These are phyloP conservation scores for Cephalopachus bancanus DNA, from an alignment of 2,797 vertebrate species.

Conservation along the genomic window DNA sequence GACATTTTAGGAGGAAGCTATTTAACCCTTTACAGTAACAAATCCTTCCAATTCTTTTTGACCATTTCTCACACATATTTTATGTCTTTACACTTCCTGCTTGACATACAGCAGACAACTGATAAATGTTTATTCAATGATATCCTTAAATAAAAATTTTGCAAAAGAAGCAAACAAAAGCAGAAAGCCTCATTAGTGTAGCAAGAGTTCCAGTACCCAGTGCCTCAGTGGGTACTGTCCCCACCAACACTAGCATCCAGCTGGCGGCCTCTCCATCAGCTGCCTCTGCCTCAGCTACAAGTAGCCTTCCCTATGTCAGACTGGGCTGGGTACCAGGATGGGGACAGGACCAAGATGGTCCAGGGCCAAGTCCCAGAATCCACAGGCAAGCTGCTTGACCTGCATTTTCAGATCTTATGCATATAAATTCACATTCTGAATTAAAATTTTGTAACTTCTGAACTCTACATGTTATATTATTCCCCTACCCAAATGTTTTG, in stretches of 20 bases:
- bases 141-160: background rate
- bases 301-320: background rate
- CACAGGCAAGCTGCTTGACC: background rate
- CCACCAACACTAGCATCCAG: accelerated
- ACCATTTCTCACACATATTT: background rate
- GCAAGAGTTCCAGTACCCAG: accelerated
- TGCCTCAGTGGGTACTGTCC: accelerated
- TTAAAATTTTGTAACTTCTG: background rate
- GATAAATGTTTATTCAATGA: background rate
- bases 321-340: background rate
- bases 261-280: background rate
- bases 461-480: background rate
- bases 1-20: background rate
- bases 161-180: background rate
- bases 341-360: background rate
- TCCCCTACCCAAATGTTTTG: background rate
- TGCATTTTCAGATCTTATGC: background rate
- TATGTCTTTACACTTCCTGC: background rate
- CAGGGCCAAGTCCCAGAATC: background rate
- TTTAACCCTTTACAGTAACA: background rate
- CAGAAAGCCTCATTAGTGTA: background rate
- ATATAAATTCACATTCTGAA: background rate
- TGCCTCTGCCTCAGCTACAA: background rate
- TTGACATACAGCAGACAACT: too few species aligned
- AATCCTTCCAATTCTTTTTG: background rate